phyloP scores from a whole-genome alignment of 2,797 vertebrate species.

The Acanthurus leucopareius region DNA sequence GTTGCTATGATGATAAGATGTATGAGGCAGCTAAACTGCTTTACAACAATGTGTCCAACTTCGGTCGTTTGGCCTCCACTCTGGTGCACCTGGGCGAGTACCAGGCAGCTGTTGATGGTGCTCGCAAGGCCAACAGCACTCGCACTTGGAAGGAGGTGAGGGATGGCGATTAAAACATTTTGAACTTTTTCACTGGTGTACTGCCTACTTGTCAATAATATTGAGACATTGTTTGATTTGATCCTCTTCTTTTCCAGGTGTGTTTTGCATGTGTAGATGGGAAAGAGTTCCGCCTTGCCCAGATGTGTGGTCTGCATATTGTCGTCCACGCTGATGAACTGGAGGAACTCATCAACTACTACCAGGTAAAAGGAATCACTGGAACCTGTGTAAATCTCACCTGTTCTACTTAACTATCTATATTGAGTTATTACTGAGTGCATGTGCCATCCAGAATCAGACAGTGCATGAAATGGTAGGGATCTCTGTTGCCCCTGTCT shows the following conservation, averaged over 20 bases:
- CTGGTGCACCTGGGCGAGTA: constrained; percentile 97
- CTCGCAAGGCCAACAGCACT: constrained; percentile 98
- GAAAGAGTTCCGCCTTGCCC: constrained; percentile 96
- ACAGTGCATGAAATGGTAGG: background rate
- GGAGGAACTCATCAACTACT: constrained; percentile 99
- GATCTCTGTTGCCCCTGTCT: background rate
- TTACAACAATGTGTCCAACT: constrained; percentile 99
- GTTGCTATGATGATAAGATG: constrained; percentile 99
- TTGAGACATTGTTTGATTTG: too few species aligned
- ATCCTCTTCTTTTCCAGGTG: constrained; percentile 87
- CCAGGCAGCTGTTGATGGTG: constrained; percentile 97
- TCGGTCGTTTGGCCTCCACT: constrained; percentile 96
- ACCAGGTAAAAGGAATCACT: constrained; percentile 90
- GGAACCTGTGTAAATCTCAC: background rate
- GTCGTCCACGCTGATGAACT: constrained; percentile 98
- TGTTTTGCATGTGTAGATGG: constrained; percentile 99
- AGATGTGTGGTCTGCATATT: constrained; percentile 99
- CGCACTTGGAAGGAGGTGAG: constrained; percentile 97
- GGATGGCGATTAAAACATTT: too few species aligned
- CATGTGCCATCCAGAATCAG: background rate
- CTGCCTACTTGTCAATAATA: too few species aligned
- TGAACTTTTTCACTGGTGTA: too few species aligned
- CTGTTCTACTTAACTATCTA: background rate
- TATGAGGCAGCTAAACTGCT: constrained; percentile 97
- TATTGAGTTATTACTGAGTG: background rate